Base-by-base conservation (phyloP, 92 coral and sea anemone species). In the Nematostella vectensis region DNA sequence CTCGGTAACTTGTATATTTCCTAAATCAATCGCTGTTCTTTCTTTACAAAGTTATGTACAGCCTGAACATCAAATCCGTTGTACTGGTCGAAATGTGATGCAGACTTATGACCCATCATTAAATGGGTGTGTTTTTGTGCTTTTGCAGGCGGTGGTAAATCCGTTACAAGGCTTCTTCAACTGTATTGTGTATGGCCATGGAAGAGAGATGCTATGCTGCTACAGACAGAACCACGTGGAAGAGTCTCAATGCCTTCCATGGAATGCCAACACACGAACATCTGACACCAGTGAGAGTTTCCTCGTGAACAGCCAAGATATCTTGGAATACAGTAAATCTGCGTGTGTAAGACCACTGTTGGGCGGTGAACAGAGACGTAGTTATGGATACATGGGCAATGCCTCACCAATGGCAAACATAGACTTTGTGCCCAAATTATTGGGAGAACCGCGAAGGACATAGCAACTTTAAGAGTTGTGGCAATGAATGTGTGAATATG, bases 151-250 rank as follows among this genome's bases (percentile, higher is more conserved):
- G 1, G 39, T 70, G 26, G 42, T 89, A 19, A 84, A 80, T 62
- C 89, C 96, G 2, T 69, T 80, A 29, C 96, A 89, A 77, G 96
- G 96, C 28, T 65, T 89, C 59, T 67, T 89, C 6, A 89, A 89
- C 63, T 85, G 88, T 57, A 21, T 89, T 20, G 94, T 89, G 10
- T 89, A 89, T 59, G 89, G 96, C 37, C 86, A 81, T 30, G 71
- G 63, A 9, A 61, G 55, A 12, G 65, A 62, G 50, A 36, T 84
- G 30, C 8, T 29, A 15, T 31, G 31, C 0, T 74, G 82, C 54
- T 33, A 54, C 19, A 22, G 21, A 17, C 4, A 8, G 21, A 11
- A 6, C 9, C 4, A 4, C 21, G 4, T 17, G 18, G 4, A 8
- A 4, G 51, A 22, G 9, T 6, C 51, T 6, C 4, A 11, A 9